Conservation (phyloP, 1,140 invertebrate species). For the Hylyphantes graminicola region DNA sequence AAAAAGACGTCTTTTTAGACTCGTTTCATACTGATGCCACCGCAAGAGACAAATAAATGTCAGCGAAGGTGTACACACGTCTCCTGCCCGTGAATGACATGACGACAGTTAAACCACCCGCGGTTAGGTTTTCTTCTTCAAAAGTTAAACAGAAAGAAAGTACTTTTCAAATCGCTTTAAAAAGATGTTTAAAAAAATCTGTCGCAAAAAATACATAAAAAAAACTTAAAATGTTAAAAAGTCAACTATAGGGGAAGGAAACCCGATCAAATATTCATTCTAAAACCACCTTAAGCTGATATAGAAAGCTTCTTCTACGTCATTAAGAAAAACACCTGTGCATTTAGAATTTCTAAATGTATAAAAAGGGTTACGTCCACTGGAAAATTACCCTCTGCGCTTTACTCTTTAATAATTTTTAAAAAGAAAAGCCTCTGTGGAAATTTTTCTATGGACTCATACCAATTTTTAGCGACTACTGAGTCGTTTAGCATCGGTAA, state of each 20-base stretch:
- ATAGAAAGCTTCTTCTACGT: constrained; percentile 29
- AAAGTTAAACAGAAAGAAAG: constrained; percentile 57
- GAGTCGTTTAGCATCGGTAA: constrained; percentile 41
- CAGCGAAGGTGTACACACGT: constrained; percentile 8
- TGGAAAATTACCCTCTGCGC: no score
- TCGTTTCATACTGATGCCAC: constrained; percentile 35
- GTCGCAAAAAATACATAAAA: constrained; percentile 52
- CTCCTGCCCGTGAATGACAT: background rate
- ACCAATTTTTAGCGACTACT: no score
- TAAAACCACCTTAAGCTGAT: constrained; percentile 58
- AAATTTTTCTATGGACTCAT: no score
- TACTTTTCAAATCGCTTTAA: constrained; percentile 51
- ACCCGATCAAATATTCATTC: constrained; percentile 60
- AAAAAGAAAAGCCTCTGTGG: no score
- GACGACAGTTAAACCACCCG: constrained; percentile 40
- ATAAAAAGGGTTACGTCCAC: no score
- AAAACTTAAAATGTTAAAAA: constrained; percentile 57
- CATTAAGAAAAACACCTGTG: constrained; percentile 61
- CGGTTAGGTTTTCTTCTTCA: constrained; percentile 51
- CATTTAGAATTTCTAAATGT: background rate
- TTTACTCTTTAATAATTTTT: no score
- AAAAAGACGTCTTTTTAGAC: constrained; percentile 4
- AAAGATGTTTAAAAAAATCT: constrained; percentile 56
- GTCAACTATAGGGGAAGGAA: constrained; percentile 39
- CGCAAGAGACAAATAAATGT: constrained; percentile 51